Evolutionary conservation across 1,140 invertebrate species (phyloP), one percentile per base, ranked within the genome.

Genomic region (Tetramorium simillimum): DNA sequence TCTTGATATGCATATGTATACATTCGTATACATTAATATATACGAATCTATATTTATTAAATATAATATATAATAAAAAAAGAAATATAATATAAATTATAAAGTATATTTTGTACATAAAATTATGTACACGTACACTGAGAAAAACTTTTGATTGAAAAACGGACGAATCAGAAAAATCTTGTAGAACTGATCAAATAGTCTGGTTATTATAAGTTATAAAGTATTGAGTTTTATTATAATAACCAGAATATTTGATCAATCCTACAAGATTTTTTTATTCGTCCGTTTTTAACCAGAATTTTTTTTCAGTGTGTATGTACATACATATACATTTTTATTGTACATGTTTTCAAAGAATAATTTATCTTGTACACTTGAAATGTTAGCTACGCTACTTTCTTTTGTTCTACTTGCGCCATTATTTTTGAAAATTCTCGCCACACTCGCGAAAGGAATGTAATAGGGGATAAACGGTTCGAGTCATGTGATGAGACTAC

Each of bases 381-480:
- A 70, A 70, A 33, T n/a, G 9, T 33, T 37, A 72, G 40, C 37
- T 5, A 18, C 18, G 18, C n/a, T 16, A 14, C 37, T 37, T 37
- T 21, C 12, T 53, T 6, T 5, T 16, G 10, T 33, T 33, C 3
- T 33, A 33, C 33, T 33, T 49, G 46, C 46, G 16, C 7, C 24
- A 56, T 58, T 56, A 73, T 21, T 33, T 75, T 40, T 18, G 76
- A 10, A 78, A 78, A 46, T 78, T 77, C 40, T 18, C 4, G 16
- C 18, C 4, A 18, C 51, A 51, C 43, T 16, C 9, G 18, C 46
- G 10, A 12, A 51, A 7, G 28, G 18, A 75, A 58, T 24, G n/a
- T 67, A 67, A 37, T 63, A 12, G 21, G 2, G 24, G 49, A 63
- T 78, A 46, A 77, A 77, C n/a, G 75, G 65, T 63, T 49, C 58